phyloP scores from a whole-genome alignment of 2,797 vertebrate genomes.

The Myoxocephalus aenaeus region DNA sequence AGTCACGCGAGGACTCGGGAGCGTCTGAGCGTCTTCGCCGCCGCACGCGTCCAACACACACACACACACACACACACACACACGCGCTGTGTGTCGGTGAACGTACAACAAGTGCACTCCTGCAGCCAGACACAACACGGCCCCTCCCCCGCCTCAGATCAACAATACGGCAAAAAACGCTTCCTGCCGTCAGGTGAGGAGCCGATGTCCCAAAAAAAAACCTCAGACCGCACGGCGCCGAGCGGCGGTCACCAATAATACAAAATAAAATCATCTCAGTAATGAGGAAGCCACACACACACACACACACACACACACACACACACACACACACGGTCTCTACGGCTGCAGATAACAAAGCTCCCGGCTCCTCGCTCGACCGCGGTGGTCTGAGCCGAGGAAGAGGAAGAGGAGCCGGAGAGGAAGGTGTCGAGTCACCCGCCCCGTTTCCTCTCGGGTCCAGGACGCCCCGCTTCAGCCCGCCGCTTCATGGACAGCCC shows the following conservation, averaged over 20 bases:
- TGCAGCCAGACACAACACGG: slow-evolving; percentile 84
- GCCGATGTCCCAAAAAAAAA: no score
- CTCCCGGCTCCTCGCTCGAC: slow-evolving; percentile 56
- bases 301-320: no score
- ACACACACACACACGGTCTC: no score
- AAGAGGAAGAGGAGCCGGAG: slow-evolving; percentile 55
- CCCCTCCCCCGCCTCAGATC: slow-evolving; percentile 63
- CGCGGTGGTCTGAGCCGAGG: slow-evolving; percentile 62
- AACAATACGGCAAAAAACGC: slow-evolving; percentile 82
- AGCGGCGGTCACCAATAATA: no score
- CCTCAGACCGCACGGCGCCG: no score
- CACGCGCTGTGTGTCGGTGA: slow-evolving; percentile 36
- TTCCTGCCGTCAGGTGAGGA: slow-evolving; percentile 68
- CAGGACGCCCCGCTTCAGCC: slow-evolving; percentile 57
- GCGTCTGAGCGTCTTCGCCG: not conserved
- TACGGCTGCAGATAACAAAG: slow-evolving; percentile 59
- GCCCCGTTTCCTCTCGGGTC: slow-evolving; percentile 56
- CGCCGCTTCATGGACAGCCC: slow-evolving; percentile 51
- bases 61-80: no score
- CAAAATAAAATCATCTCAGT: no score
- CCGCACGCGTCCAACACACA: no score
- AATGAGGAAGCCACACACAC: no score
- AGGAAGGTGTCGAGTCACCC: slow-evolving; percentile 76
- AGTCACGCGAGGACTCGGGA: not conserved
- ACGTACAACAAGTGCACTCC: slow-evolving; percentile 81